Conservation (phyloP, 2,888 invertebrate genomes). For the Acleris holmiana region DNA sequence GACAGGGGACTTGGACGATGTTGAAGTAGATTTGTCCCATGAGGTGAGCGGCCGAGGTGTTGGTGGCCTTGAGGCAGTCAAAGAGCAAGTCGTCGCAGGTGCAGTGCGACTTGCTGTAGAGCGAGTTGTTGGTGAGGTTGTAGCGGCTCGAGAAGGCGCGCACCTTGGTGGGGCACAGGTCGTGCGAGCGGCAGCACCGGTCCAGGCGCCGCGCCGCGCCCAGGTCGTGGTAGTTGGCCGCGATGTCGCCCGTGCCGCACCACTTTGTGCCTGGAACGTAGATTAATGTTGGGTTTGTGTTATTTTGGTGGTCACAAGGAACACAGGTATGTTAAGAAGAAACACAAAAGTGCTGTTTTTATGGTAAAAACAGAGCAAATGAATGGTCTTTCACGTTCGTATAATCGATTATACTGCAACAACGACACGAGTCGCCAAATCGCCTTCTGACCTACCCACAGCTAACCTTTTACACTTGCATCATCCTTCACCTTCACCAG, state of each 20-base stretch:
- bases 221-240: slow-evolving; percentile 92
- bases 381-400: no score
- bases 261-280: slow-evolving; percentile 91
- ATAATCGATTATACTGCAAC: no score
- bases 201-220: slow-evolving; percentile 90
- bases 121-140: slow-evolving; percentile 92
- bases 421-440: no score
- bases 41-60: slow-evolving; percentile 88
- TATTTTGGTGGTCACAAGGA: no score
- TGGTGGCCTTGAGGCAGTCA: slow-evolving; percentile 90
- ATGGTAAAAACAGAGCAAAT: no score
- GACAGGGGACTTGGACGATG: slow-evolving; percentile 89
- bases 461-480: no score
- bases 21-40: slow-evolving; percentile 96
- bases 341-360: no score
- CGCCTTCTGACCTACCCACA: no score
- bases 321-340: no score
- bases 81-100: slow-evolving; percentile 93
- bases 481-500: no score
- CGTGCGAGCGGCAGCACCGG: slow-evolving; percentile 95
- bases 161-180: slow-evolving; percentile 94
- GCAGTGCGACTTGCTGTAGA: slow-evolving; percentile 96
- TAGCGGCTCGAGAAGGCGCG: slow-evolving; percentile 88
- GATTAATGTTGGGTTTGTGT: neutral
- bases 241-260: slow-evolving; percentile 96